A percentile compares a stretch with the other conserved stretches of the same genome.
Evolutionary conservation across 2,888 invertebrate species (phyloP).

Genomic region (Drosophila tanythrix): DNA sequence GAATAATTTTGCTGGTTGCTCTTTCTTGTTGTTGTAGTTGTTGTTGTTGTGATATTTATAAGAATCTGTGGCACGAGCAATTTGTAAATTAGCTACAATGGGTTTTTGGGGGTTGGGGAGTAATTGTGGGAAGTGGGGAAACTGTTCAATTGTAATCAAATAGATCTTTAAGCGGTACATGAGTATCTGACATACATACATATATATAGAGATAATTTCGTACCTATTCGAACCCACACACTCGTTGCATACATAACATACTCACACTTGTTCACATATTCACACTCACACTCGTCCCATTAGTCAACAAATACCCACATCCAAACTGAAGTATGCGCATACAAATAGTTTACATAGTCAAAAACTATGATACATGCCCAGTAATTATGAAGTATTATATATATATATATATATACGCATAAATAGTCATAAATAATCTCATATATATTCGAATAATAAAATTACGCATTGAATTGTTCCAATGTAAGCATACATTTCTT

Average conservation of each 20-base stretch:
- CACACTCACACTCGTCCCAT: not conserved
- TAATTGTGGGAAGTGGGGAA: not conserved
- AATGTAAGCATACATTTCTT: not conserved
- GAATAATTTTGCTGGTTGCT: constrained; percentile 19
- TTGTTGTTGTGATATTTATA: constrained; percentile 40
- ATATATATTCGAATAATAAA: not conserved
- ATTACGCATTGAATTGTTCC: too few species aligned
- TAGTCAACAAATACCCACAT: not conserved
- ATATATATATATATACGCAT: not conserved
- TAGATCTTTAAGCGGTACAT: not conserved
- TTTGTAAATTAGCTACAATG: constrained; percentile 70
- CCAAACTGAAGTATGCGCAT: not conserved
- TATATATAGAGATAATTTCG: not conserved
- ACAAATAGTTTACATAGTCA: not conserved
- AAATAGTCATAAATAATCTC: not conserved
- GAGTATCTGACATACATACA: not conserved
- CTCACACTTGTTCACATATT: not conserved
- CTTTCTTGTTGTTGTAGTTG: constrained; percentile 26
- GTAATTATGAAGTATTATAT: not conserved
- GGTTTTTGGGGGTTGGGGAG: not conserved
- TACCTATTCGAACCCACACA: not conserved
- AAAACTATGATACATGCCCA: not conserved
- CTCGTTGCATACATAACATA: constrained; percentile 1
- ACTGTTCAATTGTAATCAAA: constrained; percentile 22
- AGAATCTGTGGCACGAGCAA: constrained; percentile 68